Conservation (phyloP, 2,888 invertebrate genomes). For the Drosophila paranaensis region DNA sequence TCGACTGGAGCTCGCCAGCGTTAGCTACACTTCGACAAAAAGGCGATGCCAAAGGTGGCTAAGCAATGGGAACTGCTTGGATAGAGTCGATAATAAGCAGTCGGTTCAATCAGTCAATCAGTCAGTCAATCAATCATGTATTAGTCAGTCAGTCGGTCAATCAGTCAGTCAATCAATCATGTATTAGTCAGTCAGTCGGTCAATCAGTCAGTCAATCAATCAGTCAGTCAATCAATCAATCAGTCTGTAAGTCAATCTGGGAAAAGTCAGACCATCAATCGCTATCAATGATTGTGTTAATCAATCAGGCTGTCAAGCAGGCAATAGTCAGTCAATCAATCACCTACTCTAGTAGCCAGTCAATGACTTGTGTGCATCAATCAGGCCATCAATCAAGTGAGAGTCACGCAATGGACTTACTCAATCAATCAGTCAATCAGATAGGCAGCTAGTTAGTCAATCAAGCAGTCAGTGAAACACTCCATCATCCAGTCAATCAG, state of each 20-base stretch:
- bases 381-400: neutral
- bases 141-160: neutral
- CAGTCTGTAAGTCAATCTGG: too few species aligned
- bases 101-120: neutral
- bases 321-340: neutral
- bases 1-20: constrained; percentile 24
- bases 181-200: neutral
- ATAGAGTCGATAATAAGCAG: neutral
- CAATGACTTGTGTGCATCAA: neutral
- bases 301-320: neutral
- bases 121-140: neutral
- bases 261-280: too few species aligned
- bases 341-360: neutral
- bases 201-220: neutral
- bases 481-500: too few species aligned
- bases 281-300: too few species aligned
- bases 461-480: too few species aligned
- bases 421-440: neutral
- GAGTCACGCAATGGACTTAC: neutral
- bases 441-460: too few species aligned
- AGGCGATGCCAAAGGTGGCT: neutral
- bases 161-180: neutral
- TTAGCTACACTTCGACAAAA: constrained; percentile 5
- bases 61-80: neutral
- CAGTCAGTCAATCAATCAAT: neutral